Evolutionary conservation across 2,113 vertebrate genomes (phyloP).

Genomic region (Myotis brandtii): DNA sequence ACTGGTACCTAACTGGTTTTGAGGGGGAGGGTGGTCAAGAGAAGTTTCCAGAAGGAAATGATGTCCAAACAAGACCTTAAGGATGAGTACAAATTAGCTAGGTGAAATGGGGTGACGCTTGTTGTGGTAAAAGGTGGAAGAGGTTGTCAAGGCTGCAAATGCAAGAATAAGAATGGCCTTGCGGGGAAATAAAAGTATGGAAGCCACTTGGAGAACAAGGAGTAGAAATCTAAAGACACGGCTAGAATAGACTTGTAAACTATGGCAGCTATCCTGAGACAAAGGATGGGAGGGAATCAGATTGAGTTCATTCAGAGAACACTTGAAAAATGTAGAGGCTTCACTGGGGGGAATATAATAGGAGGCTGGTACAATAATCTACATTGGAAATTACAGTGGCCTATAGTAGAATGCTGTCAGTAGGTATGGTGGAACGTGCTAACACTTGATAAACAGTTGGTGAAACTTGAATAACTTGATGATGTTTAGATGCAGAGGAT

Average conservation of each 20-base stretch:
- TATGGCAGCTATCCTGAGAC: not conserved
- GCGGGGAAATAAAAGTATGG: not conserved
- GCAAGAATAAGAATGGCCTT: not conserved
- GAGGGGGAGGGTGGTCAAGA: not conserved
- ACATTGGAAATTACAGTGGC: not conserved
- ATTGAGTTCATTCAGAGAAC: slow-evolving; percentile 4
- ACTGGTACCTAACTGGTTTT: not conserved
- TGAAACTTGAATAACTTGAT: not conserved
- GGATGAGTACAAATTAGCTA: not conserved
- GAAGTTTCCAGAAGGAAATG: not conserved
- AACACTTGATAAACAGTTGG: not conserved
- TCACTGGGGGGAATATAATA: not conserved
- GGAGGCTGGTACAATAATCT: not conserved
- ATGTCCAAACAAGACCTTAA: not conserved
- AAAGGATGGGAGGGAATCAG: not conserved
- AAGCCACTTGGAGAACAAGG: not conserved
- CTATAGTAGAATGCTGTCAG: not conserved
- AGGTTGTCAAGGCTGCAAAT: not conserved
- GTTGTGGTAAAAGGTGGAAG: not conserved
- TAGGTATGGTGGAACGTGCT: not conserved
- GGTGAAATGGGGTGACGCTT: not conserved
- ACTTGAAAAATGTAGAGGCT: not conserved
- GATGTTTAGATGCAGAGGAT: not conserved
- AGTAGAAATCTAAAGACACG: not conserved
- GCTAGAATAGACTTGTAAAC: not conserved